These are phyloP conservation scores for Tor tambroides DNA, from an alignment of 2,113 vertebrate genomes.

Conservation along the genomic window DNA sequence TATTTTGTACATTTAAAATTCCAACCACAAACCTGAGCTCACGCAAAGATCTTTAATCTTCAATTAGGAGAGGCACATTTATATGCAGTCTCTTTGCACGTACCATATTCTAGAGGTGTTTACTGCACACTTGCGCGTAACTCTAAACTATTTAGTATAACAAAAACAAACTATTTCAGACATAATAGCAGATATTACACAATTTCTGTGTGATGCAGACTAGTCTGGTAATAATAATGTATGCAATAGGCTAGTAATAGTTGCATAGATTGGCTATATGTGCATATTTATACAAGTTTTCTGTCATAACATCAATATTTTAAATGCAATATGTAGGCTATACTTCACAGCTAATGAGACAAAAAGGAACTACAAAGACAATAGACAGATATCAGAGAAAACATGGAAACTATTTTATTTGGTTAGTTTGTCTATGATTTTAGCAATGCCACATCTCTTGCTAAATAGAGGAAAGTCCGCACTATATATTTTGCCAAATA, in stretches of 20 bases:
- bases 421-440: neutral
- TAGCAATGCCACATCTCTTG: neutral
- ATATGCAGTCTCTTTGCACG: neutral
- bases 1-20: neutral
- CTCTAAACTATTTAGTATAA: neutral
- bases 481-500: conserved; percentile 45
- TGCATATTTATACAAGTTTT: neutral
- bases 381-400: neutral
- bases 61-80: neutral
- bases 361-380: neutral
- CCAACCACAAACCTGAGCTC: neutral
- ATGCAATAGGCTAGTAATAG: neutral
- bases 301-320: neutral
- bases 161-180: conserved; percentile 8
- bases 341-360: neutral
- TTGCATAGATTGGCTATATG: neutral
- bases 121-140: neutral
- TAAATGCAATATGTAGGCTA: neutral
- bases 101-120: neutral
- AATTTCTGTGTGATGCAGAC: neutral
- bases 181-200: neutral
- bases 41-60: neutral
- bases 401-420: conserved; percentile 19
- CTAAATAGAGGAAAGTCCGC: conserved; percentile 47
- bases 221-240: neutral